Evolutionary conservation across 1,140 invertebrate genomes (phyloP), one percentile per base, ranked within the genome.

Genomic region (Augochlora pura): DNA sequence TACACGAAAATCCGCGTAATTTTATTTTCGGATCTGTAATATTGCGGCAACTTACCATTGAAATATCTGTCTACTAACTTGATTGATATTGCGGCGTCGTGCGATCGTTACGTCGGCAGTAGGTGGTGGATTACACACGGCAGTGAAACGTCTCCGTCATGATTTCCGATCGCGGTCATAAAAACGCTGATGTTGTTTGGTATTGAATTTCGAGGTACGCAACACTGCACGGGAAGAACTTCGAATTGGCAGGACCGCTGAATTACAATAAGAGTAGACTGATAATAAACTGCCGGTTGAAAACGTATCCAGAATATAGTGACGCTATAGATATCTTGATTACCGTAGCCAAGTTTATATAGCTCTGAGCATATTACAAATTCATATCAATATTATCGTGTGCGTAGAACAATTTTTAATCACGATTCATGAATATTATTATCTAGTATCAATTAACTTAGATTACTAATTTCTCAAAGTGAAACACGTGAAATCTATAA

Each of bases 141-240:
- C 59, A 64, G 75, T 42, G 25, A 38, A 77, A 70, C 16, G 57
- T 63, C 42, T 71, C 59, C 69, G 27, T 70, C n/a, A 57, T 32
- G 57, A 77, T 69, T 59, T 67, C 49, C 46, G 66, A 38, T 4
- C n/a, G 32, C 16, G 49, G 14, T 6, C 5, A 12, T 32, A 32
- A 23, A 64, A 72, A 39, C 46, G 68, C 76, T 77, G 68, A 77
- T 68, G 68, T 12, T 64, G 32, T 63, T 77, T 60, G 49, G 75
- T 63, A 39, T 77, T 21, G 46, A 23, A 64, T 77, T 77, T 77
- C 76, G 60, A 77, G 46, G 71, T 69, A 46, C 39, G 32, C 16
- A 21, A 57, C 23, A 39, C 21, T 21, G 39, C 38, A 14, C 8
- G n/a, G 42, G 1, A 18, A 6, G 18, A 12, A 39, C 60, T 63